Evolutionary conservation across 1,140 invertebrate genomes (phyloP), one percentile per base, ranked within the genome.

Genomic region (Dendroctonus ponderosae): DNA sequence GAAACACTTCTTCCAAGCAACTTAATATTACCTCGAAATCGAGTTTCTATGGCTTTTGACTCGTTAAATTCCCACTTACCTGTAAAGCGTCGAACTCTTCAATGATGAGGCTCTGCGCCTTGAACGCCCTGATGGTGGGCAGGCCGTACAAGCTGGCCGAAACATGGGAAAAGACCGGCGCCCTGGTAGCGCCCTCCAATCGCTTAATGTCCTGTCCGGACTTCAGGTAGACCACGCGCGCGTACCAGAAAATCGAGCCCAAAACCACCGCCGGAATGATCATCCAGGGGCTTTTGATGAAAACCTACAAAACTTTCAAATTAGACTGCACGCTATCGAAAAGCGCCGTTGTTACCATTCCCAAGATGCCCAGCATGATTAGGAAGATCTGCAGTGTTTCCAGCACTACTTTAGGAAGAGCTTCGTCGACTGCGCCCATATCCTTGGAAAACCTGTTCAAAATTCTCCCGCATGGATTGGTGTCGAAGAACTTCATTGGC

Each of bases 201-300:
- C 92, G 81, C 78, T 96, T 95, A 6, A 96, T 84, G 73, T 92
- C 91, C 70, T 93, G 86, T 0, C 91, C 92, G 0, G 91, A 91
- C 53, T 85, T 86, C 7, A 96, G 79, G 76, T 94, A 96, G 61
- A 94, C 86, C 66, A 85, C 83, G 12, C 93, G 79, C 11, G 93
- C 84, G 62, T 84, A 85, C 62, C 88, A 85, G 73, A 96, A 93
- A 0, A 93, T 66, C 0, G 86, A 72, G 3, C 83, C 80, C 3
- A 96, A 81, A 12, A 91, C 77, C 0, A 87, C 68, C 0, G 89
- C 86, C 0, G 92, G 87, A 7, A 89, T 74, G 2, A 92, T 66
- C 50, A 94, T 88, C 80, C 86, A 88, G 0, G 87, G 85, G 71
- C 92, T 89, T 0, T 92, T 84, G 0, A 88, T 82, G 14, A 87